Conservation (phyloP, 1,140 invertebrate species). For the Pseudachorutes palmiensis region DNA sequence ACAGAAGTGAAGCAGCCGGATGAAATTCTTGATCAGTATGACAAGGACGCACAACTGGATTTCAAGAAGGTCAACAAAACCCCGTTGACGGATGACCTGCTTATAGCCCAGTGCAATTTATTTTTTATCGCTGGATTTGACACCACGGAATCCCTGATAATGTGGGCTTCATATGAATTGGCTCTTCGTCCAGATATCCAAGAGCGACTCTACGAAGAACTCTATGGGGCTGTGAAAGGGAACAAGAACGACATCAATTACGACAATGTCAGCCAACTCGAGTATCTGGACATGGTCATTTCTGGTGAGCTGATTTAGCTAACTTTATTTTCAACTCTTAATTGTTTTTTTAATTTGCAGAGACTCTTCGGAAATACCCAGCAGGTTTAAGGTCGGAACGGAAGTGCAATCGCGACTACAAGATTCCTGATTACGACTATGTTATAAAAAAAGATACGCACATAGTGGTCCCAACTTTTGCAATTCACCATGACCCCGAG, state of each 20-base stretch:
- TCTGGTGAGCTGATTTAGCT: background rate
- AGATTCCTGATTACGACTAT: background rate
- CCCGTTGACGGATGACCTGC: constrained; percentile 14
- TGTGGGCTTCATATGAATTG: constrained; percentile 41
- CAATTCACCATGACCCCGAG: constrained; percentile 55
- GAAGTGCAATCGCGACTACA: background rate
- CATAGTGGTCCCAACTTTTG: constrained; percentile 49
- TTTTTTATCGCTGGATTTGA: constrained; percentile 47
- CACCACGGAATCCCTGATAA: constrained; percentile 41
- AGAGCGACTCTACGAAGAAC: constrained; percentile 36
- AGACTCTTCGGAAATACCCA: background rate
- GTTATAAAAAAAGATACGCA: background rate
- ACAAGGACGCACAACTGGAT: constrained; percentile 41
- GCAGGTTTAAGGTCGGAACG: background rate
- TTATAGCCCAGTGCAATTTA: constrained; percentile 40
- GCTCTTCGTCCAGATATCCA: constrained; percentile 43
- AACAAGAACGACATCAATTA: background rate
- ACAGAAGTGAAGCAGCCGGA: constrained; percentile 25
- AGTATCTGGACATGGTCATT: background rate
- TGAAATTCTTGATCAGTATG: background rate
- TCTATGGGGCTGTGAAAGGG: background rate
- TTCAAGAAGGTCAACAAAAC: constrained; percentile 22
- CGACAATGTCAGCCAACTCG: background rate
- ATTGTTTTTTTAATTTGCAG: background rate
- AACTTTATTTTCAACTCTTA: background rate